phyloP scores from a whole-genome alignment of 92 coral and sea anemone genomes.

The Palythoa heliodiscus region DNA sequence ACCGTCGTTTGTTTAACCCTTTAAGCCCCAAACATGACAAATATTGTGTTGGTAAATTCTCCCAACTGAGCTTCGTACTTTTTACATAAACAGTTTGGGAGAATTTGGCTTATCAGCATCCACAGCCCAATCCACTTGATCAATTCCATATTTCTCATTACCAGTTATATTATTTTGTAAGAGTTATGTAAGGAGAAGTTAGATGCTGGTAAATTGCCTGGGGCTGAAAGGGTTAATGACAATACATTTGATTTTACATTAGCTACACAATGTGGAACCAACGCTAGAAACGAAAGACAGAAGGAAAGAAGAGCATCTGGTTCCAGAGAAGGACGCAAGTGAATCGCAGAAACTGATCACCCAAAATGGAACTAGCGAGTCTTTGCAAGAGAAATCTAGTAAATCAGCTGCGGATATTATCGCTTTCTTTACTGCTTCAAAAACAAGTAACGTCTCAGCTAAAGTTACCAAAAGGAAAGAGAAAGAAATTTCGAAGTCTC shows the following conservation, averaged over 20 bases:
- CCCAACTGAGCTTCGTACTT: too few species aligned
- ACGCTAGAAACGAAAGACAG: neutral
- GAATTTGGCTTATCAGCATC: too few species aligned
- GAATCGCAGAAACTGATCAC: neutral
- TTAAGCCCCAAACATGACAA: too few species aligned
- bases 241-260: neutral
- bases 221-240: too few species aligned
- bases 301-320: slow-evolving; percentile 3
- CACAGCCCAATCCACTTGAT: too few species aligned
- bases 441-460: slow-evolving; percentile 12
- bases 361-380: slow-evolving; percentile 27
- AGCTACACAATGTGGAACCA: neutral
- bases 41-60: too few species aligned
- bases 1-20: too few species aligned
- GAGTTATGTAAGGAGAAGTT: too few species aligned
- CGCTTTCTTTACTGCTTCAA: slow-evolving; percentile 62
- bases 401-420: slow-evolving; percentile 63
- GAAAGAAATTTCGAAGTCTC: slow-evolving; percentile 35
- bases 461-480: slow-evolving; percentile 22
- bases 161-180: too few species aligned
- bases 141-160: too few species aligned
- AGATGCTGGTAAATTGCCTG: too few species aligned
- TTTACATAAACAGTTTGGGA: too few species aligned
- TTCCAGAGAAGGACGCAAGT: slow-evolving; percentile 31
- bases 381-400: slow-evolving; percentile 39